Evolutionary conservation across 2,113 vertebrate genomes (phyloP), one percentile per base, ranked within the genome.

Genomic region (Nerophis lumbriciformis): DNA sequence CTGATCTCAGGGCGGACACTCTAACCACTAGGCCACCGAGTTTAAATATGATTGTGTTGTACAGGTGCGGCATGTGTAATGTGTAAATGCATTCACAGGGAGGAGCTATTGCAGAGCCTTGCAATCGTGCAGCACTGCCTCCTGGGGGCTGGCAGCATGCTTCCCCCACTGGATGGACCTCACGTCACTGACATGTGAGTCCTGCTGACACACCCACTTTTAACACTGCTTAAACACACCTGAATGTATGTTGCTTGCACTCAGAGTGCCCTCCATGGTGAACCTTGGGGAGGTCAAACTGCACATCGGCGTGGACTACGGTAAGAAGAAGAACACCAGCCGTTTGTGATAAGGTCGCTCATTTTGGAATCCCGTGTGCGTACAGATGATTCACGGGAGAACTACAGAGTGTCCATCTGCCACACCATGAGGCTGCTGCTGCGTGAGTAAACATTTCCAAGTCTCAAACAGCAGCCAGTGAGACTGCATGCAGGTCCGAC

Each of bases 71-170:
- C 4, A 14, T 36, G 39, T 77, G 68, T 69, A 61, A 77, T 79
- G 65, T 62, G 38, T 42, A 28, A 8, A 35, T 13, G 67, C 39
- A 8, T 61, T 73, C 66, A 61, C 87, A 98, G 95, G 90, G 95
- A 95, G 90, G 94, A 94, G 77, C 89, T 97, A 77, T 92, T 95
- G 42, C 94, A 96, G 85, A 92, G 93, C 80, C 91, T 98, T 53
- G 90, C 93, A 52, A 90, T 96, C n/a, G 92, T 97, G 61, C 94
- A 95, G 69, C 94, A 94, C 85, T 94, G 95, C 87, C 88, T 97
- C 55, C 93, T 95, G 63, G 94, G 95, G 71, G 93, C 95, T 62
- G 95, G 94, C 71, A 95, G 92, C 72, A 57, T 95, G 83, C 84
- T 98, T 72, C 93, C 94, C 76, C 91, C 92, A 37, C 79, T 98